Conservation (phyloP, 2,797 vertebrate species). For the Botia almorhae region DNA sequence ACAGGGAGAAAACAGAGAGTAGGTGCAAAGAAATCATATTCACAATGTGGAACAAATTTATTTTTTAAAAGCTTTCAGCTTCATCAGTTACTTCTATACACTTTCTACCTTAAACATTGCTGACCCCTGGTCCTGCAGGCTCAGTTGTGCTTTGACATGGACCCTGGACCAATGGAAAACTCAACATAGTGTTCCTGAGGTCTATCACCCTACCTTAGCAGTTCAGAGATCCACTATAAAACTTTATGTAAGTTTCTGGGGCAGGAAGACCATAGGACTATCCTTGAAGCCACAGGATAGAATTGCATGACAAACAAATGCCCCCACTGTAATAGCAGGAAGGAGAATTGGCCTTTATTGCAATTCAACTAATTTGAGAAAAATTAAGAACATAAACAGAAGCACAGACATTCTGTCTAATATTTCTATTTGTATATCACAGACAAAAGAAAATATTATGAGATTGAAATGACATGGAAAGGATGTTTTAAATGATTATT, state of each 20-base stretch:
- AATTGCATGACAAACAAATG: too few species aligned
- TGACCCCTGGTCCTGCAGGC: too few species aligned
- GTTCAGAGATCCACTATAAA: too few species aligned
- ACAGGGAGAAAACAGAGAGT: background rate
- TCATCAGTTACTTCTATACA: slow-evolving; percentile 11
- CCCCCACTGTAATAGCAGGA: background rate
- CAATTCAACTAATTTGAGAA: background rate
- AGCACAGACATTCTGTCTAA: background rate
- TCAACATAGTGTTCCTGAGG: background rate
- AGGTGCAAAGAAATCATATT: background rate
- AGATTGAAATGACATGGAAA: background rate
- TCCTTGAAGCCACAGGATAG: too few species aligned
- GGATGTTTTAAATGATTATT: background rate
- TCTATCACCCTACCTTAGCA: background rate
- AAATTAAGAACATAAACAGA: background rate
- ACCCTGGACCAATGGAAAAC: too few species aligned
- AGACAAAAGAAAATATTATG: background rate
- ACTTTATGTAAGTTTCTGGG: background rate
- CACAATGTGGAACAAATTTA: too few species aligned
- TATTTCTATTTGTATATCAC: background rate
- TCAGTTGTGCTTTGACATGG: too few species aligned
- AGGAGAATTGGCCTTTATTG: background rate
- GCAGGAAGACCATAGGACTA: background rate
- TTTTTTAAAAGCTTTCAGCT: slow-evolving; percentile 18
- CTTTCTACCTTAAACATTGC: background rate